These are phyloP conservation scores for Onychostruthus taczanowskii DNA, from an alignment of 2,113 vertebrate genomes.

Conservation along the genomic window DNA sequence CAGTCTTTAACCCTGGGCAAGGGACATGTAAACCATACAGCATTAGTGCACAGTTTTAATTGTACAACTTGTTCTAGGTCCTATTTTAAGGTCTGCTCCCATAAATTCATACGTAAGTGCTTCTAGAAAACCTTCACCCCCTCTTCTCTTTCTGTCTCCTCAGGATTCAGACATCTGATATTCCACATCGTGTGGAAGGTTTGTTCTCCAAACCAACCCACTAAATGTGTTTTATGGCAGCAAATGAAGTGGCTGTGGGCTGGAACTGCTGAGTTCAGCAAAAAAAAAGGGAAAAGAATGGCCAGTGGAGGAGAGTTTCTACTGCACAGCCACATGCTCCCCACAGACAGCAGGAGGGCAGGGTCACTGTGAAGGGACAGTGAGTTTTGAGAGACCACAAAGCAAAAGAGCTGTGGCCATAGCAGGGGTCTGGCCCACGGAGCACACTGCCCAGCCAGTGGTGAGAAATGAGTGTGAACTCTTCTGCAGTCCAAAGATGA, in stretches of 20 bases:
- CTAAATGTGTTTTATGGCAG: conserved; percentile 20
- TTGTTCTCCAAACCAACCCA: conserved; percentile 28
- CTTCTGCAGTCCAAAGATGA: fast-evolving
- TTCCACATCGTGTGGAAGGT: background rate
- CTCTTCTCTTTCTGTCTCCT: background rate
- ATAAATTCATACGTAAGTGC: background rate
- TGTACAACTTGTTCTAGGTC: background rate
- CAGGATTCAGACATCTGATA: background rate
- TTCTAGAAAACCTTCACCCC: background rate
- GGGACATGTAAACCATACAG: background rate
- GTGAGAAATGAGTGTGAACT: background rate
- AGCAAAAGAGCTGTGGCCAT: background rate
- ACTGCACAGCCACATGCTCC: fast-evolving
- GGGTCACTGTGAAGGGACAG: fast-evolving
- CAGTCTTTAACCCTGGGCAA: background rate
- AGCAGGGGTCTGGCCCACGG: background rate
- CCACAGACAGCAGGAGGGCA: background rate
- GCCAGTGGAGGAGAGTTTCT: background rate
- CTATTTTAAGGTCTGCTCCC: background rate
- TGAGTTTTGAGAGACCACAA: background rate
- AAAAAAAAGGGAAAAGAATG: background rate
- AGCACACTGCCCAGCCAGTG: background rate
- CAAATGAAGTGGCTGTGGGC: background rate
- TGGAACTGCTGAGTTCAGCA: conserved; percentile 30
- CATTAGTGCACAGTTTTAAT: background rate